Conservation (phyloP, 2,113 vertebrate species). For the Argyrosomus japonicus region DNA sequence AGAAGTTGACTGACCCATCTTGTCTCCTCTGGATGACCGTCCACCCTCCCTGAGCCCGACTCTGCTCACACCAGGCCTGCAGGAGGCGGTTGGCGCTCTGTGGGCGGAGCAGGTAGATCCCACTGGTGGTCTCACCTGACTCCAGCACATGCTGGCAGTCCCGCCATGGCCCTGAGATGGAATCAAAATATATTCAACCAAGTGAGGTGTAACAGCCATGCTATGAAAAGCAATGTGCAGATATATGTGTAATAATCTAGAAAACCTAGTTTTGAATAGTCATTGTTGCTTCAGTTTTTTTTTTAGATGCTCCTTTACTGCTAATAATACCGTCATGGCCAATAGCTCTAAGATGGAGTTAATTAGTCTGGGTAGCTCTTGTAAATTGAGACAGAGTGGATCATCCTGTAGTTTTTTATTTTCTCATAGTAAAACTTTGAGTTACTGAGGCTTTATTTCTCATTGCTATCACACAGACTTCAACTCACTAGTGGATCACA, state of each 20-base stretch:
- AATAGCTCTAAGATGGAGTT: not conserved
- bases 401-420: not conserved
- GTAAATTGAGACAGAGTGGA: not conserved
- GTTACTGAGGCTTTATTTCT: not conserved
- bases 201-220: not conserved
- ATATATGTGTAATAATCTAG: not conserved
- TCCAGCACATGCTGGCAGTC: slow-evolving; percentile 88
- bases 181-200: not conserved
- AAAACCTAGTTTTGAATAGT: not conserved
- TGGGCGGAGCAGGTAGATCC: slow-evolving; percentile 87
- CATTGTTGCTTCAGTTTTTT: not conserved
- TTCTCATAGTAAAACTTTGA: not conserved
- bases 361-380: not conserved
- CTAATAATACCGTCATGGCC: not conserved
- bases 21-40: slow-evolving; percentile 91
- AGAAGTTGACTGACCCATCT: slow-evolving; percentile 93
- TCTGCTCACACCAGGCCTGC: slow-evolving; percentile 92
- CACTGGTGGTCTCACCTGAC: slow-evolving; percentile 83
- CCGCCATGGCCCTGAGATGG: slow-evolving; percentile 86
- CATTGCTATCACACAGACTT: not conserved
- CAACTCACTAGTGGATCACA: slow-evolving; percentile 13
- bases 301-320: not conserved
- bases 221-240: not conserved
- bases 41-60: slow-evolving; percentile 88
- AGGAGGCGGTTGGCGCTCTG: slow-evolving; percentile 82